These are phyloP conservation scores for Dioctria rufipes DNA, from an alignment of 2,888 invertebrate species.

Conservation along the genomic window DNA sequence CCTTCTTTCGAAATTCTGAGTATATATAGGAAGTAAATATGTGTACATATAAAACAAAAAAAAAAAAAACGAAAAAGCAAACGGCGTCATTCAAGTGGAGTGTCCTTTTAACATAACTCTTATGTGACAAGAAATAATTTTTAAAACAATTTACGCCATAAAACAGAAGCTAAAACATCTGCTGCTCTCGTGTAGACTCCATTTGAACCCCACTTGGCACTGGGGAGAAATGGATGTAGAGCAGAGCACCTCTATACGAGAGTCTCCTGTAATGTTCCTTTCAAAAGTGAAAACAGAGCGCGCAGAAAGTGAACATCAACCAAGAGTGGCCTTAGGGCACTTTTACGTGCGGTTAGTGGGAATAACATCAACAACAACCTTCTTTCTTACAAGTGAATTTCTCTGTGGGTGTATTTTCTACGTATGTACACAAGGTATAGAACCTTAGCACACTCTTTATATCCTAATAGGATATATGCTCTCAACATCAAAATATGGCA, in stretches of 20 bases:
- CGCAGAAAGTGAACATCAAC: constrained; percentile 33
- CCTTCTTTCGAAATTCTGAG: background rate
- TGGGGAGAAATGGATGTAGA: constrained; percentile 34
- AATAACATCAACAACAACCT: background rate
- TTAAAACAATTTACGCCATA: constrained; percentile 53
- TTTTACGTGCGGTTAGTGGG: constrained; percentile 39
- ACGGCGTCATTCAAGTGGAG: constrained; percentile 10
- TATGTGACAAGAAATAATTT: constrained; percentile 52
- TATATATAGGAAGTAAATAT: background rate
- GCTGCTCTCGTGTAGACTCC: constrained; percentile 28
- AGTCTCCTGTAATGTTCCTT: background rate
- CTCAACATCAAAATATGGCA: constrained; percentile 11
- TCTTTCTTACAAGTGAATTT: constrained; percentile 14
- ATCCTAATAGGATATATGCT: background rate
- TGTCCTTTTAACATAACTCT: constrained; percentile 51
- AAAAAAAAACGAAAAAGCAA: background rate
- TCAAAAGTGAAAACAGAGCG: constrained; percentile 34
- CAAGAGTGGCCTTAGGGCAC: constrained; percentile 44
- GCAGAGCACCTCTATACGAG: background rate
- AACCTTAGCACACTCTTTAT: background rate
- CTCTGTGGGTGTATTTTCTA: background rate
- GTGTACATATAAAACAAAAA: background rate
- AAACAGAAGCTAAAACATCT: constrained; percentile 48
- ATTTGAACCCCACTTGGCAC: constrained; percentile 4
- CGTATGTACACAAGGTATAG: background rate